phyloP scores from a whole-genome alignment of 2,797 vertebrate species.

The Gadopsis marmoratus region DNA sequence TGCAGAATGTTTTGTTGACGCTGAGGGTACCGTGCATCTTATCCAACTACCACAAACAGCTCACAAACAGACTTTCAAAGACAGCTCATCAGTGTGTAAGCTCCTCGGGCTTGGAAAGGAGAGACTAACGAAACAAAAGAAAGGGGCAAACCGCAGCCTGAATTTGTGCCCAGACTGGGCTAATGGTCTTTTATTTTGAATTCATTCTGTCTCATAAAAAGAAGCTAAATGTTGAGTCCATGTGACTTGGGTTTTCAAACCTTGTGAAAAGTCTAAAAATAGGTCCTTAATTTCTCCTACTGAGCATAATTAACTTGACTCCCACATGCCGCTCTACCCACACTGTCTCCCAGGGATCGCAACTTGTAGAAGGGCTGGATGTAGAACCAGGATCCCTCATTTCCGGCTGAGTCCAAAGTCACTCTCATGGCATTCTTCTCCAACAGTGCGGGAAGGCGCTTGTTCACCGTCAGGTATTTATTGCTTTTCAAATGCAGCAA shows the following conservation, averaged over 20 bases:
- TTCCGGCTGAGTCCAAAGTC: conserved; percentile 95
- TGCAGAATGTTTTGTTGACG: neutral
- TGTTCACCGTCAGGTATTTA: conserved; percentile 99
- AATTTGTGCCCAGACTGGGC: neutral
- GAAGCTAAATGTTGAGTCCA: neutral
- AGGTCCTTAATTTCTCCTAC: conserved; percentile 19
- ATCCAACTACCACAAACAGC: neutral
- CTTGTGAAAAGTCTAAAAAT: conserved; percentile 49
- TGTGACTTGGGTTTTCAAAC: conserved; percentile 26
- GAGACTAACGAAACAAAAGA: neutral
- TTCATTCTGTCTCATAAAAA: neutral
- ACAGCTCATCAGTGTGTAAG: neutral
- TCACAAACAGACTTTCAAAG: neutral
- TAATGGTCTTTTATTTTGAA: neutral
- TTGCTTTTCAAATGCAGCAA: conserved; percentile 98
- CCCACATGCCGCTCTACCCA: conserved; percentile 77
- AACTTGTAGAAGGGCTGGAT: conserved; percentile 99
- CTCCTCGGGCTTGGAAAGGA: neutral
- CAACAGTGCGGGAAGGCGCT: conserved; percentile 94
- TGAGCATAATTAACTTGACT: conserved; percentile 50
- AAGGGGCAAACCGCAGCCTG: neutral
- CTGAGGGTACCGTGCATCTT: neutral
- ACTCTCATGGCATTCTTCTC: conserved; percentile 99
- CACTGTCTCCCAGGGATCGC: conserved; percentile 96
- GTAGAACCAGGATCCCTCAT: conserved; percentile 99